Evolutionary conservation across 2,113 vertebrate species (phyloP).

Genomic region (Rhinichthys klamathensis): DNA sequence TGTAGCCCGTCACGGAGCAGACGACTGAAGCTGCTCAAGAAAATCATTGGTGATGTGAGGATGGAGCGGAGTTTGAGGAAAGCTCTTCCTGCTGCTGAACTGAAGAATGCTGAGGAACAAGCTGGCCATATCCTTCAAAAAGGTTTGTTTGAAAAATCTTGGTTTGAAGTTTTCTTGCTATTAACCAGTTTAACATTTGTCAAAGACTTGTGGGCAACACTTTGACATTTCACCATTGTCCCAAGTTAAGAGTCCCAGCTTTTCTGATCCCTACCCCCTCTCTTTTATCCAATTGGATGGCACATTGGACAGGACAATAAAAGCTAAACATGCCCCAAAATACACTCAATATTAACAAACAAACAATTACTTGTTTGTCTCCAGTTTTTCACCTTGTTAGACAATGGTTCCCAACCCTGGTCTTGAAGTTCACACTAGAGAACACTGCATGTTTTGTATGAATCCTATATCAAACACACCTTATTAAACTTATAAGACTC

Average conservation of each 20-base stretch:
- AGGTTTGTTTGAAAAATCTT: conserved; percentile 70
- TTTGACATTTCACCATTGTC: not conserved
- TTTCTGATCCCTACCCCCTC: not conserved
- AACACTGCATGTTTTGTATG: too few species aligned
- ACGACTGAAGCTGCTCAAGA: conserved; percentile 91
- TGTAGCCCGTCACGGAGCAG: conserved; percentile 94
- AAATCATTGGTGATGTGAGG: conserved; percentile 87
- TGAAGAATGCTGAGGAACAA: conserved; percentile 71
- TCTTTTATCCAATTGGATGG: not conserved
- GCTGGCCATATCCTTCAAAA: conserved; percentile 77
- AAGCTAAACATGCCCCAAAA: not conserved
- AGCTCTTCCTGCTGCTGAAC: conserved; percentile 72
- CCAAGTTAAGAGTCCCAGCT: not conserved
- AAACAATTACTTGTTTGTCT: not conserved
- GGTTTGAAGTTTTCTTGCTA: not conserved
- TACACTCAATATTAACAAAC: not conserved
- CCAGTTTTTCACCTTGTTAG: too few species aligned
- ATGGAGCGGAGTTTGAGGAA: conserved; percentile 85
- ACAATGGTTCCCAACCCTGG: too few species aligned
- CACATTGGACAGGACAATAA: not conserved
- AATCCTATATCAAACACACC: too few species aligned
- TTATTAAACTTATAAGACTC: too few species aligned
- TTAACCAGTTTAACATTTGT: not conserved
- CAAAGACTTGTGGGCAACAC: not conserved
- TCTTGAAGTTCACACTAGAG: too few species aligned